These are phyloP conservation scores for Stichopus chloronotus DNA, from an alignment of 35 echinoderm and acorn worm species.

Conservation along the genomic window DNA sequence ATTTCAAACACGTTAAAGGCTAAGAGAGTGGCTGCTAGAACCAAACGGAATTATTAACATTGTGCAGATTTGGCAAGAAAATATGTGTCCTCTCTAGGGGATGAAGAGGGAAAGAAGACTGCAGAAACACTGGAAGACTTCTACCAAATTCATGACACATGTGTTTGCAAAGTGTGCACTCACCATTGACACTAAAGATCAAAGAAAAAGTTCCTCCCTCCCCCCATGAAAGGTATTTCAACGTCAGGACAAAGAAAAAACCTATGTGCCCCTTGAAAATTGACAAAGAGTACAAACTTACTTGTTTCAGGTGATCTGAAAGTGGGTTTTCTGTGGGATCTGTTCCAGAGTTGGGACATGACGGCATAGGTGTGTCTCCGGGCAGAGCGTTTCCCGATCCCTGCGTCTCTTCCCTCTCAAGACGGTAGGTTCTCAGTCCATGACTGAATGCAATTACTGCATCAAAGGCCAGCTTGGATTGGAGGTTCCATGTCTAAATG, in stretches of 20 bases:
- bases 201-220: neutral
- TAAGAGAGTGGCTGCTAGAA: too few species aligned
- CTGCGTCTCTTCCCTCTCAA: slow-evolving; percentile 11
- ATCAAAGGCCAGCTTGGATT: slow-evolving; percentile 81
- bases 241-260: neutral
- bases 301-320: slow-evolving; percentile 51
- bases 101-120: too few species aligned
- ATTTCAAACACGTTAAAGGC: too few species aligned
- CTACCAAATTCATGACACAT: too few species aligned
- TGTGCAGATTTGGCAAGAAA: too few species aligned
- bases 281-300: slow-evolving; percentile 17
- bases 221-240: neutral
- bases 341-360: slow-evolving; percentile 71
- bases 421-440: slow-evolving; percentile 74
- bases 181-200: neutral
- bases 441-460: slow-evolving; percentile 88
- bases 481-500: slow-evolving; percentile 70
- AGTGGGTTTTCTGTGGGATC: slow-evolving; percentile 57
- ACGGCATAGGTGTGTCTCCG: slow-evolving; percentile 82
- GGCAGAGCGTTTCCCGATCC: slow-evolving; percentile 74
- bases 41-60: too few species aligned
- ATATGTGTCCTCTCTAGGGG: too few species aligned
- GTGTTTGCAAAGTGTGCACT: too few species aligned
- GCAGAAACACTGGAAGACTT: too few species aligned
- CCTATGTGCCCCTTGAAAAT: neutral